Percentiles rank a stretch among this genome's conserved stretches.
Conservation (phyloP, 2,888 invertebrate genomes). For the Oscheius onirici region DNA sequence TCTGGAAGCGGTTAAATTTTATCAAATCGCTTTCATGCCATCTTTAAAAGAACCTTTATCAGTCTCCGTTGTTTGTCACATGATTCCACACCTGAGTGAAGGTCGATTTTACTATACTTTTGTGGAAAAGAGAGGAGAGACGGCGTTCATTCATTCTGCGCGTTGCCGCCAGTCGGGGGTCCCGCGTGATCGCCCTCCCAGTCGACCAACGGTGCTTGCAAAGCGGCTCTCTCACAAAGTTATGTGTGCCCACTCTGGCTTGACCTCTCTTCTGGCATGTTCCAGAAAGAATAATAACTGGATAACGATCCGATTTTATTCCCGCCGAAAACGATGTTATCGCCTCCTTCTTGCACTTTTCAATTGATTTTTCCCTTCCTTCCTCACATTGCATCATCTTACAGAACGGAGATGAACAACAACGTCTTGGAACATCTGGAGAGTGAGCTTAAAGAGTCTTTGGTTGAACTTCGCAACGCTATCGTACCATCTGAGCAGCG, state of each 20-base stretch:
- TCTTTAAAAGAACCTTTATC: conserved; percentile 19
- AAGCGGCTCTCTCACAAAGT: conserved; percentile 14
- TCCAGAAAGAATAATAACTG: too few species aligned
- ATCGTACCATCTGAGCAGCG: conserved; percentile 7
- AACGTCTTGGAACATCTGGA: conserved; percentile 15
- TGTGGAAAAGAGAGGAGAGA: conserved; percentile 4
- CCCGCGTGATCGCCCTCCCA: conserved; percentile 31
- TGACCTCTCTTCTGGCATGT: too few species aligned
- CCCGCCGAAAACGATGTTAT: not conserved
- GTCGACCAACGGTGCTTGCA: conserved; percentile 22
- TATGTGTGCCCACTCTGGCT: too few species aligned
- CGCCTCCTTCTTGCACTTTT: not conserved
- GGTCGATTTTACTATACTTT: not conserved
- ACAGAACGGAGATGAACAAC: conserved; percentile 25
- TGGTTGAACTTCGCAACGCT: conserved; percentile 11
- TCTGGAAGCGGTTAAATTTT: not conserved
- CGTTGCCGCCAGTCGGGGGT: conserved; percentile 28
- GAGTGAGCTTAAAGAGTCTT: conserved; percentile 25
- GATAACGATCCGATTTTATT: not conserved
- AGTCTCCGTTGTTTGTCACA: not conserved
- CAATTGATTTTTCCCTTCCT: conserved; percentile 2
- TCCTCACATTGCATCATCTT: conserved; percentile 6
- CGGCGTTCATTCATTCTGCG: conserved; percentile 26
- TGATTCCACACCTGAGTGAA: not conserved
- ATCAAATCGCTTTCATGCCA: not conserved